phyloP scores from a whole-genome alignment of 2,888 invertebrate species.

The Chloroclysta siterata region DNA sequence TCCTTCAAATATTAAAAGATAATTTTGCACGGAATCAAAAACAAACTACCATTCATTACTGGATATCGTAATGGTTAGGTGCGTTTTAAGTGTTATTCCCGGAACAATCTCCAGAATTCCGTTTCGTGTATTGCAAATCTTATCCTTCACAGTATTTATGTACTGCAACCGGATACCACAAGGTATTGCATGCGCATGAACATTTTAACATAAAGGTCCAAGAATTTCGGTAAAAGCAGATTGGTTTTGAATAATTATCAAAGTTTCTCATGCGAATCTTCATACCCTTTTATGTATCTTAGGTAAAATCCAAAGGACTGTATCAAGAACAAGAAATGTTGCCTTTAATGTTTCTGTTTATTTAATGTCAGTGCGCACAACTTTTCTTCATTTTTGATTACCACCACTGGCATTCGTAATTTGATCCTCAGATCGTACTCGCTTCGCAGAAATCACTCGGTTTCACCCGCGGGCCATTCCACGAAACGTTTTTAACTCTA shows the following conservation, averaged over 20 bases:
- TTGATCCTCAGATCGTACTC: constrained; percentile 17
- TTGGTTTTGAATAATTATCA: constrained; percentile 8
- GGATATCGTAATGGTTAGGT: constrained; percentile 28
- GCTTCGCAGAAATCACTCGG: constrained; percentile 29
- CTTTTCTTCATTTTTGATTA: constrained; percentile 20
- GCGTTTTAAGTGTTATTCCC: constrained; percentile 30
- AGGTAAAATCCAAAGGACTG: neutral
- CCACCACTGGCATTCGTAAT: constrained; percentile 27
- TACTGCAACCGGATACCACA: constrained; percentile 23
- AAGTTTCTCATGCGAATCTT: neutral
- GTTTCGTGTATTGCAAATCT: constrained; percentile 32
- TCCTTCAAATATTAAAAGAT: constrained; percentile 12
- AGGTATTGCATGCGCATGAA: constrained; percentile 11
- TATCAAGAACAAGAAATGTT: neutral
- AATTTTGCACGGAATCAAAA: constrained; percentile 23
- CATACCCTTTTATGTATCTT: neutral
- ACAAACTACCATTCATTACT: constrained; percentile 27
- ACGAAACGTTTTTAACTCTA: constrained; percentile 32
- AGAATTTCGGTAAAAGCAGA: constrained; percentile 5
- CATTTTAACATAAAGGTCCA: constrained; percentile 6
- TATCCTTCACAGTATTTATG: constrained; percentile 26
- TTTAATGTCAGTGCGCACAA: neutral
- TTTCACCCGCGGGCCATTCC: constrained; percentile 34
- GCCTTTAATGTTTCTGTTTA: neutral
- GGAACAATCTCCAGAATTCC: constrained; percentile 32